These are phyloP conservation scores for Acanthaster planci DNA, from an alignment of 35 echinoderm and acorn worm genomes.

Conservation along the genomic window DNA sequence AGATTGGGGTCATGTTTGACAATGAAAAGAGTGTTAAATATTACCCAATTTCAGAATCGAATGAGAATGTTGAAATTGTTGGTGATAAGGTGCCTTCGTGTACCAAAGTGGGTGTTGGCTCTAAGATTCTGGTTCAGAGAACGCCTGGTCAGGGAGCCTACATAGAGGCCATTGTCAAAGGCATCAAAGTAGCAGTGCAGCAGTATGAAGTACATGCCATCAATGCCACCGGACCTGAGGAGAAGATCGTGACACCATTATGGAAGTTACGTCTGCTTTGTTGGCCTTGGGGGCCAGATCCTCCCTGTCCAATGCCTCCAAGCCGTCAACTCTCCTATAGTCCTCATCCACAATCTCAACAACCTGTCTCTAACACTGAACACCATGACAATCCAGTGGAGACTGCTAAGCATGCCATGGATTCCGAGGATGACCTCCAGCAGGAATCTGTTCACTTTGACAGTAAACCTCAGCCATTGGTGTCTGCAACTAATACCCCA, in stretches of 20 bases:
- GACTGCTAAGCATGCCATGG: slow-evolving; percentile 47
- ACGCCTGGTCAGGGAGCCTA: slow-evolving; percentile 50
- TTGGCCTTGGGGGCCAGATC: slow-evolving; percentile 66
- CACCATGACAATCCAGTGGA: background rate
- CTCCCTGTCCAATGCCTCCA: slow-evolving; percentile 21
- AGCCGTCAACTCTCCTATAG: slow-evolving; percentile 60
- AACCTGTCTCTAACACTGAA: background rate
- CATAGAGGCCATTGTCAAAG: slow-evolving; percentile 56
- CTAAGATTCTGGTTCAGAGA: slow-evolving; percentile 72
- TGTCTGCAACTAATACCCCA: slow-evolving; percentile 32
- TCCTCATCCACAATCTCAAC: slow-evolving; percentile 24
- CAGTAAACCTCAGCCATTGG: background rate
- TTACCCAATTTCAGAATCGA: slow-evolving; percentile 55
- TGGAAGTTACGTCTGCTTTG: slow-evolving; percentile 78
- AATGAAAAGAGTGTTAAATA: slow-evolving; percentile 35
- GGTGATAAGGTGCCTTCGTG: slow-evolving; percentile 66
- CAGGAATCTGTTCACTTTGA: slow-evolving; percentile 78
- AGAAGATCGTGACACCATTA: slow-evolving; percentile 57
- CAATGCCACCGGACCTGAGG: slow-evolving; percentile 9
- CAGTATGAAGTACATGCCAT: slow-evolving; percentile 31
- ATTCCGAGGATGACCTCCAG: slow-evolving; percentile 89
- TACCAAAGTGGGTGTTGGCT: slow-evolving; percentile 53
- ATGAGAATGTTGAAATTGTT: slow-evolving; percentile 56
- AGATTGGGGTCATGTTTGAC: slow-evolving; percentile 72
- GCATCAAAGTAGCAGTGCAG: slow-evolving; percentile 34